A percentile compares a stretch with the other conserved stretches of the same genome.
Conservation (phyloP, 2,888 invertebrate species). For the Anthrax anthrax region DNA sequence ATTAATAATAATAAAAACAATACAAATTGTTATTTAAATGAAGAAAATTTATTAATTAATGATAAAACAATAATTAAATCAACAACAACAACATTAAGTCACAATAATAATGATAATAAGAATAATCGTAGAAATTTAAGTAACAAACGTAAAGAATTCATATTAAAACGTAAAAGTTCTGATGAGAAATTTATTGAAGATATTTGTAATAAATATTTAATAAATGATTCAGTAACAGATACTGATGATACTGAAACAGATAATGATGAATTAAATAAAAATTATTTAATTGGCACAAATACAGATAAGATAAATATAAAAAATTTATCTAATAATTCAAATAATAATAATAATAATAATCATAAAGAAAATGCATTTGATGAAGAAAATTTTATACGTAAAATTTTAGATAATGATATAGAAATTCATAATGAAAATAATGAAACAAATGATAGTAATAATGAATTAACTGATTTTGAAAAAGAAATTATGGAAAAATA, state of each 20-base stretch:
- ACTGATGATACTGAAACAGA: slow-evolving; percentile 1
- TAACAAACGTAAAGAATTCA: slow-evolving; percentile 8
- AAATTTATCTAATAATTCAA: background rate
- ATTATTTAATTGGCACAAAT: slow-evolving; percentile 3
- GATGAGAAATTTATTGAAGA: slow-evolving; percentile 5
- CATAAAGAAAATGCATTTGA: slow-evolving; percentile 6
- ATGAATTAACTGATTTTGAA: slow-evolving; percentile 14
- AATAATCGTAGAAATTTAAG: no score
- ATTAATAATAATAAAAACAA: background rate
- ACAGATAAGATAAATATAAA: background rate
- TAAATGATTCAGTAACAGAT: no score
- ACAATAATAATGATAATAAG: no score
- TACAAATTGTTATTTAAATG: background rate
- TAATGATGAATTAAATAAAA: background rate
- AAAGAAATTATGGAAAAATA: slow-evolving; percentile 13
- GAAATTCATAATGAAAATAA: slow-evolving; percentile 1
- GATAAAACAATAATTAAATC: background rate
- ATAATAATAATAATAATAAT: background rate
- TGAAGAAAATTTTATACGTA: slow-evolving; percentile 10
- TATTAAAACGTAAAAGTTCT: slow-evolving; percentile 8
- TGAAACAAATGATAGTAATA: slow-evolving; percentile 5
- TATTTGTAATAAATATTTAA: background rate
- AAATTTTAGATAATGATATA: slow-evolving; percentile 5
- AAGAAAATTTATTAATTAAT: slow-evolving; percentile 2
- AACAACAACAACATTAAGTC: background rate